Evolutionary conservation across 2,888 invertebrate genomes (phyloP).

Genomic region (Pinctada fucata): DNA sequence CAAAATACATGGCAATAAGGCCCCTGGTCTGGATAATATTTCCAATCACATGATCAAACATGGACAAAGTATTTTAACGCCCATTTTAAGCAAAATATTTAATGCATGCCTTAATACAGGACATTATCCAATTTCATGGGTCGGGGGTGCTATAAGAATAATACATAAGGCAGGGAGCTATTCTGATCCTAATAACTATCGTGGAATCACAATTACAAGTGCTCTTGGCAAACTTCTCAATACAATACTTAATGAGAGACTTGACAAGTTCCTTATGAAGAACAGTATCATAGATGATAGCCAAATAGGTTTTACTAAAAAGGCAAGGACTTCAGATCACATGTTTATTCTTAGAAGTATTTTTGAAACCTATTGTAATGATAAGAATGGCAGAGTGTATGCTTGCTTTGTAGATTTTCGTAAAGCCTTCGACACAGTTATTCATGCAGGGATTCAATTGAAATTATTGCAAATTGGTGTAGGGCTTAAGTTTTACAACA

Average conservation of each 20-base stretch:
- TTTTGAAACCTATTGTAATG: conserved; percentile 11
- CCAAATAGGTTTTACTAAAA: conserved; percentile 34
- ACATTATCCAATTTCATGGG: conserved; percentile 16
- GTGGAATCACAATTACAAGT: conserved; percentile 26
- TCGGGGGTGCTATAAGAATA: conserved; percentile 1
- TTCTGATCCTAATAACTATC: conserved; percentile 28
- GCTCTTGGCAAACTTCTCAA: conserved; percentile 34
- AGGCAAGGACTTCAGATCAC: conserved; percentile 29
- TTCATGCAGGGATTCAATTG: not conserved
- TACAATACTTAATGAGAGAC: conserved; percentile 20
- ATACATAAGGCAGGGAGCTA: conserved; percentile 23
- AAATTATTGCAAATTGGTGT: conserved; percentile 13
- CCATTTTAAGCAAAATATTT: conserved; percentile 23
- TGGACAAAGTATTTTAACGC: conserved; percentile 9
- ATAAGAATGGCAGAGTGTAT: conserved; percentile 12
- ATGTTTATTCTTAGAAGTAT: conserved; percentile 13
- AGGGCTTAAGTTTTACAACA: conserved; percentile 12
- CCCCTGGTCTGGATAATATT: conserved; percentile 13
- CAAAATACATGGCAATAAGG: conserved; percentile 4
- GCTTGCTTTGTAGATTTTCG: conserved; percentile 28
- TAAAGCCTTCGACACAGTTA: conserved; percentile 28
- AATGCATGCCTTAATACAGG: conserved; percentile 14
- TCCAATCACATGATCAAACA: conserved; percentile 16
- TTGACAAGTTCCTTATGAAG: conserved; percentile 12
- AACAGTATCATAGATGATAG: conserved; percentile 23